phyloP scores from a whole-genome alignment of 1,140 invertebrate genomes.

The Euglossa dilemma region DNA sequence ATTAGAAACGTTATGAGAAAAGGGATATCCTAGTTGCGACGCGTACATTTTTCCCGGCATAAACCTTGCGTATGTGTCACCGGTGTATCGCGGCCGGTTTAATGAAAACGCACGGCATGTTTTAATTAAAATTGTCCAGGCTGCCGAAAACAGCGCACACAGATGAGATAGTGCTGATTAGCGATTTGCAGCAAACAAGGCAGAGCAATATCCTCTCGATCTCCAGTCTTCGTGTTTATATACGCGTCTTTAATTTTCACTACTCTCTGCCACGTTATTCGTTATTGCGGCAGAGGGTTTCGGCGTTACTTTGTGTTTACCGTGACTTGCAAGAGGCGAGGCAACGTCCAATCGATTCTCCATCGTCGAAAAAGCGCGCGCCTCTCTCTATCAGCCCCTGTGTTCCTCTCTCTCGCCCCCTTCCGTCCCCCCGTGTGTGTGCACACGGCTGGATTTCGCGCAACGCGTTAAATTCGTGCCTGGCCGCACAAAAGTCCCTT shows the following conservation, averaged over 20 bases:
- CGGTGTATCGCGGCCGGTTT: constrained; percentile 1
- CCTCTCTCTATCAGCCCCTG: not conserved
- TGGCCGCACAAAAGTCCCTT: not conserved
- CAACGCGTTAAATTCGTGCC: constrained; percentile 36
- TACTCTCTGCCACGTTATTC: constrained; percentile 30
- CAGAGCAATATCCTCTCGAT: constrained; percentile 42
- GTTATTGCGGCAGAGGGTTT: constrained; percentile 38
- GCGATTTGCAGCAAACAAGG: constrained; percentile 44
- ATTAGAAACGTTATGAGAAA: not conserved
- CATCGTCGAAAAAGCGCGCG: constrained; percentile 48
- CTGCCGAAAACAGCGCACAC: not conserved
- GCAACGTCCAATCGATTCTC: constrained; percentile 57
- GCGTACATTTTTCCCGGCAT: not conserved
- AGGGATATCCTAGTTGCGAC: not conserved
- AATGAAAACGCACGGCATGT: constrained; percentile 41
- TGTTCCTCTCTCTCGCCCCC: not conserved
- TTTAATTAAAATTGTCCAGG: constrained; percentile 43
- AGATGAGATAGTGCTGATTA: constrained; percentile 40
- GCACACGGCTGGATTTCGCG: constrained; percentile 3
- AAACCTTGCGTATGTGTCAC: not conserved
- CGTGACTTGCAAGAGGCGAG: constrained; percentile 51
- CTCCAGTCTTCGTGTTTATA: constrained; percentile 25
- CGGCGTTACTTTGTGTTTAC: constrained; percentile 51
- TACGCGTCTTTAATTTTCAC: constrained; percentile 40
- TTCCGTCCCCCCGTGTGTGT: too few species aligned